Evolutionary conservation across 2,888 invertebrate genomes (phyloP).

Genomic region (Agrotis exclamationis): DNA sequence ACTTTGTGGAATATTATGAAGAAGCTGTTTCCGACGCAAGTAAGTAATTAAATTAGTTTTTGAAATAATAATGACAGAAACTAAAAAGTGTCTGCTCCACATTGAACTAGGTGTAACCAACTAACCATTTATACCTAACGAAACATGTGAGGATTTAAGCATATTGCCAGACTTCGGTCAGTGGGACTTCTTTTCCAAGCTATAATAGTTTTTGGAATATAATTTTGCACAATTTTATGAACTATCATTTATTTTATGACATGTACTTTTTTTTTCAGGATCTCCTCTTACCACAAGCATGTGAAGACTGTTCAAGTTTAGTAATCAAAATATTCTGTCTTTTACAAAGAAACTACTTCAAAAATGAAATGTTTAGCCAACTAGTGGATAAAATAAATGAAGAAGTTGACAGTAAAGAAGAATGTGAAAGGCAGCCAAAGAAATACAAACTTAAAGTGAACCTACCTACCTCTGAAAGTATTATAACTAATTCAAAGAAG

Average conservation of each 20-base stretch:
- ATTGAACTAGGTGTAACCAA: too few species aligned
- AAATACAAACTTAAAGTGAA: conserved; percentile 48
- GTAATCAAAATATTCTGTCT: conserved; percentile 71
- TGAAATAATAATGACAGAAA: not conserved
- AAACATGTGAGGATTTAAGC: not conserved
- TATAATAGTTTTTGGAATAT: not conserved
- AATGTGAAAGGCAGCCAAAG: conserved; percentile 22
- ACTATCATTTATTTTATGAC: too few species aligned
- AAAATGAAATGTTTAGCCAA: conserved; percentile 52
- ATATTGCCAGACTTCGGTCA: not conserved
- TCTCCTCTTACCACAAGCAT: conserved; percentile 68
- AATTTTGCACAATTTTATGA: too few species aligned
- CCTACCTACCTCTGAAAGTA: conserved; percentile 41
- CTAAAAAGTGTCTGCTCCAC: not conserved
- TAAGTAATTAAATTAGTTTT: conserved; percentile 65
- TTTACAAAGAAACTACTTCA: conserved; percentile 65
- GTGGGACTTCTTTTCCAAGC: not conserved
- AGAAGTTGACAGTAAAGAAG: conserved; percentile 53
- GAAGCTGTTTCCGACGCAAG: conserved; percentile 72
- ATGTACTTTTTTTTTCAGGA: conserved; percentile 70
- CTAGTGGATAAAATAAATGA: conserved; percentile 60
- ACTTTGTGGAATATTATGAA: conserved; percentile 70
- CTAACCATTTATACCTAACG: too few species aligned
- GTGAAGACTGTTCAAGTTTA: conserved; percentile 69
- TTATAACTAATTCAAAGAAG: conserved; percentile 29